phyloP scores from a whole-genome alignment of 2,113 vertebrate genomes.

The Rattus norvegicus region GRCr8 NC_086039.1:122214501-122215000 shows the following conservation, averaged over 20 bases:
- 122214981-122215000: too few relatives aligned
- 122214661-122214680: not conserved
- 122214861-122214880: slow-evolving; percentile 45
- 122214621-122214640: slow-evolving; percentile 49
- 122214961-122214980: too few relatives aligned
- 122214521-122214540: slow-evolving; percentile 24
- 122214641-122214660: not conserved
- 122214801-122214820: slow-evolving; percentile 18
- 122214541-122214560: slow-evolving; percentile 64
- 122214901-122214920: not conserved
- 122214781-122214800: not conserved
- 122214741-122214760: slow-evolving; percentile 25
- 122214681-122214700: slow-evolving; percentile 18
- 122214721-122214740: not conserved
- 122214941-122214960: too few relatives aligned
- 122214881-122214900: not conserved
- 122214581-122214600: slow-evolving; percentile 50
- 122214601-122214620: slow-evolving; percentile 49
- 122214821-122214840: not conserved
- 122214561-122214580: slow-evolving; percentile 57
- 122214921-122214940: too few relatives aligned
- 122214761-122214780: slow-evolving; percentile 42
- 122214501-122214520: slow-evolving; percentile 5
- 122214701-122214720: not conserved
- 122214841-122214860: not conserved